These are phyloP conservation scores for Callocephalon fimbriatum DNA, from an alignment of 2,113 vertebrate genomes.

Conservation along the genomic window DNA sequence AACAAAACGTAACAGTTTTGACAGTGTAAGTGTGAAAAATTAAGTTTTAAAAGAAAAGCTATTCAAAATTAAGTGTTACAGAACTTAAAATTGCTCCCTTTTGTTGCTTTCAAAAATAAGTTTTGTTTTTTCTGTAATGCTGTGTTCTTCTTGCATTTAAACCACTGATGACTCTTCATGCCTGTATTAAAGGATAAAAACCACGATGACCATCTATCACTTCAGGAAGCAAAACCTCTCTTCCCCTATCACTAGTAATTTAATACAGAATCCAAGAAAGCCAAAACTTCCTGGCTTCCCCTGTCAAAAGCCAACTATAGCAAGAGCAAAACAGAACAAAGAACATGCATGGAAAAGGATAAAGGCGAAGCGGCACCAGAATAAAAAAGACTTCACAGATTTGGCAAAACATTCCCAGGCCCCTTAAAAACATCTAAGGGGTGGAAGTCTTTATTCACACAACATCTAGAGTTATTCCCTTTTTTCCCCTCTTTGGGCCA, in stretches of 20 bases:
- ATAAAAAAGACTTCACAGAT: not conserved
- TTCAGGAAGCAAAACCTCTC: not conserved
- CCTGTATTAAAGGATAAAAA: not conserved
- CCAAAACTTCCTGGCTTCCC: not conserved
- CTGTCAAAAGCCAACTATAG: not conserved
- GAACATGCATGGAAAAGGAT: not conserved
- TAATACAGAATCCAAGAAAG: not conserved
- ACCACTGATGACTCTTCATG: not conserved
- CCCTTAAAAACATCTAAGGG: not conserved
- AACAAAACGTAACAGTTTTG: not conserved
- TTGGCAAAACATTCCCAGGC: not conserved
- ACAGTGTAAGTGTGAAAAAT: not conserved
- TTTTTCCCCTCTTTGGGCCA: not conserved
- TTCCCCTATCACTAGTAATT: not conserved
- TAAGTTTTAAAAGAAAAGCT: not conserved
- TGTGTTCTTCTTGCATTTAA: not conserved
- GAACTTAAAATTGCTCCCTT: not conserved
- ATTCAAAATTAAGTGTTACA: not conserved
- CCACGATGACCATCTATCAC: not conserved
- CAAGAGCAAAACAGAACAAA: not conserved
- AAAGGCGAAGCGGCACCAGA: not conserved
- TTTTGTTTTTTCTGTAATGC: not conserved
- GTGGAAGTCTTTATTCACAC: not conserved
- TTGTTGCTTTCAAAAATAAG: not conserved
- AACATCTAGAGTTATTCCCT: not conserved